These are phyloP conservation scores for Lagorchestes hirsutus DNA, from an alignment of 2,797 vertebrate genomes.

Conservation along the genomic window DNA sequence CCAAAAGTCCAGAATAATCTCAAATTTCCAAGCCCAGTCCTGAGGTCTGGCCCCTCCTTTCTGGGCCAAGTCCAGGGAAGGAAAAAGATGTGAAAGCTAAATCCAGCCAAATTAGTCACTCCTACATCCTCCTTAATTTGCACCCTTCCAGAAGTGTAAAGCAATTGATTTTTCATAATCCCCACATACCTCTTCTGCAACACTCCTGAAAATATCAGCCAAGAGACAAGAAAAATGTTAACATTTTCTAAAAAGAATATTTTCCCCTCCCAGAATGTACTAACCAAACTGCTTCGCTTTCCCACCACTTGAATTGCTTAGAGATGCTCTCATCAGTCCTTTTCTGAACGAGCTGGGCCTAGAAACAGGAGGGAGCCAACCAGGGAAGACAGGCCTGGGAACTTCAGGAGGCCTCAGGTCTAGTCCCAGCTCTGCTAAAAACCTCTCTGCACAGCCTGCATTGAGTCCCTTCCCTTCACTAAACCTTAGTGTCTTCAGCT, in stretches of 20 bases:
- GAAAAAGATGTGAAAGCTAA: background rate
- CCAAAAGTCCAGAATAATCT: background rate
- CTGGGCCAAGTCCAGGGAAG: background rate
- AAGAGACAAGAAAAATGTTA: conserved; percentile 36
- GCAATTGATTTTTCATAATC: conserved; percentile 52
- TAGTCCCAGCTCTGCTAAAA: background rate
- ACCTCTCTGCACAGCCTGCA: background rate
- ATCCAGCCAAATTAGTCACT: conserved; percentile 56
- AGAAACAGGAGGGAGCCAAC: background rate
- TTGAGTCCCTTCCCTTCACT: background rate
- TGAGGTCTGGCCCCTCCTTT: background rate
- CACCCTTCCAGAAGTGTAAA: conserved; percentile 55
- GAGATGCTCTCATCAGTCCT: background rate
- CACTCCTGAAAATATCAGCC: conserved; percentile 55
- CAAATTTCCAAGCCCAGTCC: background rate
- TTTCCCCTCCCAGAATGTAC: background rate
- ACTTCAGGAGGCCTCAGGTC: background rate
- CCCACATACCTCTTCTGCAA: conserved; percentile 35
- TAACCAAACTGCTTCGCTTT: background rate
- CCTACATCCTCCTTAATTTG: conserved; percentile 43
- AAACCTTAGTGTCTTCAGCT: background rate
- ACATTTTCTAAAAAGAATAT: background rate
- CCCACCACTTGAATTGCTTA: background rate
- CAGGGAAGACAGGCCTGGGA: background rate
- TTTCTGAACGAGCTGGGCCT: background rate